These are phyloP conservation scores for Neosilurus hyrtlii DNA, from an alignment of 2,797 vertebrate genomes.

Conservation along the genomic window DNA sequence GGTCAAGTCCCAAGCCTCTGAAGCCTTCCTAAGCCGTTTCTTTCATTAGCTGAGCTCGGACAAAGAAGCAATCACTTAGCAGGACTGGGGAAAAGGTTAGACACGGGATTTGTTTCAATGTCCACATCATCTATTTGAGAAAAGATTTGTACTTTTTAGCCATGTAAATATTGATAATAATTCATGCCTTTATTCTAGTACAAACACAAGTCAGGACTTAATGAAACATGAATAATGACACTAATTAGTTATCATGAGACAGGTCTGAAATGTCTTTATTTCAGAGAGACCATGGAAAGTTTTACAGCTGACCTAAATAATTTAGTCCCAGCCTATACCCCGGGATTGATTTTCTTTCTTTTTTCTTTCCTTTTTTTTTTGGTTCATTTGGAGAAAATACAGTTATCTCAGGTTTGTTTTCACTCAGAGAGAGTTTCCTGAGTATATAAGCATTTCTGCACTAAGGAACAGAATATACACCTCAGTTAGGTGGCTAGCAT, in stretches of 20 bases:
- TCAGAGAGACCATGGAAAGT: background rate
- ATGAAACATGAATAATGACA: background rate
- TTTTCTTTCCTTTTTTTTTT: background rate
- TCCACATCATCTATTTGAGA: conserved; percentile 22
- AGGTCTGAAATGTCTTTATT: conserved; percentile 10
- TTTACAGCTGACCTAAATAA: background rate
- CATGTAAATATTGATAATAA: background rate
- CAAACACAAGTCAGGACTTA: background rate
- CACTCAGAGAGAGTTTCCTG: background rate
- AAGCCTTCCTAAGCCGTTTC: conserved; percentile 25
- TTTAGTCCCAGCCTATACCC: background rate
- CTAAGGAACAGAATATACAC: background rate
- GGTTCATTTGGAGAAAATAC: background rate
- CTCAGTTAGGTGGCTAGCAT: background rate
- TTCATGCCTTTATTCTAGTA: background rate
- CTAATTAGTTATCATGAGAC: conserved; percentile 4
- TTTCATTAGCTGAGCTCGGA: conserved; percentile 38
- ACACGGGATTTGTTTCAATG: conserved; percentile 5
- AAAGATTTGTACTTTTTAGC: conserved; percentile 3
- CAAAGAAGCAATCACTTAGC: conserved; percentile 38
- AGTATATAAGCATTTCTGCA: background rate
- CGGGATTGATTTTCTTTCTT: background rate
- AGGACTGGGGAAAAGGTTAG: conserved; percentile 23
- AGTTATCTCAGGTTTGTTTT: conserved; percentile 14
- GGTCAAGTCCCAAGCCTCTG: conserved; percentile 32